phyloP scores from a whole-genome alignment of 2,113 vertebrate genomes.

The Gallinago undulata region DNA sequence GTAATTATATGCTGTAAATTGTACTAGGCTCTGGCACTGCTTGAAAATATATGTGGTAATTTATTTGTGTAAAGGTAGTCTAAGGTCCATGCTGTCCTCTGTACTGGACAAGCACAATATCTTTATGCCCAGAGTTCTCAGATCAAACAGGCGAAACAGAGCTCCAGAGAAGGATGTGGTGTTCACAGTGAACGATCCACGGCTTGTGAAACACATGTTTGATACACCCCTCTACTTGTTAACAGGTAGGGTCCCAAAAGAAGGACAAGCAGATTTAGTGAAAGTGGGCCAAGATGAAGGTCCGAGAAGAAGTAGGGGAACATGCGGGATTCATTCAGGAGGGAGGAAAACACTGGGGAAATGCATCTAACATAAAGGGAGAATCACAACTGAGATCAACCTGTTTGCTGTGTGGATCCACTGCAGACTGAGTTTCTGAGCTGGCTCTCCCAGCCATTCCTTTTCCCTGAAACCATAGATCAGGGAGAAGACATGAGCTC shows the following conservation, averaged over 20 bases:
- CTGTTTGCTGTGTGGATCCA: background rate
- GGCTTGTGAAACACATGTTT: background rate
- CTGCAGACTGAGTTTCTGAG: background rate
- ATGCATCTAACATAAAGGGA: background rate
- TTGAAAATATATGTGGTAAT: background rate
- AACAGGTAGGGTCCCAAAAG: background rate
- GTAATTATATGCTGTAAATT: background rate
- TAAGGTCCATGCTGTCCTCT: background rate
- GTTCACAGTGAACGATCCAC: background rate
- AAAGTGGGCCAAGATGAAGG: background rate
- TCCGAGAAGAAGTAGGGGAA: background rate
- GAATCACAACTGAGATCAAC: rapidly evolving
- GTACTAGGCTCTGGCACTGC: background rate
- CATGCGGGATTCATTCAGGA: background rate
- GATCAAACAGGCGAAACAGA: background rate
- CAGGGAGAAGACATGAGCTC: background rate
- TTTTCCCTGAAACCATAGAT: background rate
- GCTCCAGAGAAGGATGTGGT: background rate
- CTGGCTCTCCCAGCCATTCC: background rate
- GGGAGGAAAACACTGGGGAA: background rate
- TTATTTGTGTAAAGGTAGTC: background rate
- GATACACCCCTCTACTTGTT: background rate
- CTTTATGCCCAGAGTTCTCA: background rate
- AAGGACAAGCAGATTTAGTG: background rate
- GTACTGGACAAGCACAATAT: background rate